phyloP scores from a whole-genome alignment of 2,113 vertebrate genomes.

The Arizona elegans region DNA sequence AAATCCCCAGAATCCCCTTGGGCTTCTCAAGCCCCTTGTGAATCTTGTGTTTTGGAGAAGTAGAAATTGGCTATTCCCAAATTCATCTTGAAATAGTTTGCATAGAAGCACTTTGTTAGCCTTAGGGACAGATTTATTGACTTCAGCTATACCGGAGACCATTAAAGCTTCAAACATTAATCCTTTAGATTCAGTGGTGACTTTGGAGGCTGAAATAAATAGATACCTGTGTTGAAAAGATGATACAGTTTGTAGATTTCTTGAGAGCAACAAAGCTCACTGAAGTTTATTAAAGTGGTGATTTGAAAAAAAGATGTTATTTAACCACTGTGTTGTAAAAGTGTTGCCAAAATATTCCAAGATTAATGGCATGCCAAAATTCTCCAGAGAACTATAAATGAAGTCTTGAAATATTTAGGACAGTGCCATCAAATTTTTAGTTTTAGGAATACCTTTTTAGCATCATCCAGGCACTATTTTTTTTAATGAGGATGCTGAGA shows the following conservation, averaged over 20 bases:
- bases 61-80: background rate
- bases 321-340: conserved; percentile 1
- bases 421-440: background rate
- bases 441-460: background rate
- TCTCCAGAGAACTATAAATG: conserved; percentile 11
- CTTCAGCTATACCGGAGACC: conserved; percentile 39
- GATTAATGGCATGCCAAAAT: conserved; percentile 1
- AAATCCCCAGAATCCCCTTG: background rate
- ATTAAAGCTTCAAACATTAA: conserved; percentile 41
- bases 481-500: background rate
- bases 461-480: background rate
- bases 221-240: conserved; percentile 27
- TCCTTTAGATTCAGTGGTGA: conserved; percentile 40
- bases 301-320: conserved; percentile 5
- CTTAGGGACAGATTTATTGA: conserved; percentile 33
- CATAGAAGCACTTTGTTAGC: conserved; percentile 15
- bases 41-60: conserved; percentile 2
- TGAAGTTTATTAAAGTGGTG: background rate
- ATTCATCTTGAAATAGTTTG: background rate
- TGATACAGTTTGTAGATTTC: background rate
- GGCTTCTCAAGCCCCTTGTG: conserved; percentile 11
- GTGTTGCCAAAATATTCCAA: background rate
- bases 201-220: conserved; percentile 22
- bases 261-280: conserved; percentile 1
- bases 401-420: conserved; percentile 7